phyloP scores from a whole-genome alignment of 2,888 invertebrate genomes.

The Mycogona germanica region DNA sequence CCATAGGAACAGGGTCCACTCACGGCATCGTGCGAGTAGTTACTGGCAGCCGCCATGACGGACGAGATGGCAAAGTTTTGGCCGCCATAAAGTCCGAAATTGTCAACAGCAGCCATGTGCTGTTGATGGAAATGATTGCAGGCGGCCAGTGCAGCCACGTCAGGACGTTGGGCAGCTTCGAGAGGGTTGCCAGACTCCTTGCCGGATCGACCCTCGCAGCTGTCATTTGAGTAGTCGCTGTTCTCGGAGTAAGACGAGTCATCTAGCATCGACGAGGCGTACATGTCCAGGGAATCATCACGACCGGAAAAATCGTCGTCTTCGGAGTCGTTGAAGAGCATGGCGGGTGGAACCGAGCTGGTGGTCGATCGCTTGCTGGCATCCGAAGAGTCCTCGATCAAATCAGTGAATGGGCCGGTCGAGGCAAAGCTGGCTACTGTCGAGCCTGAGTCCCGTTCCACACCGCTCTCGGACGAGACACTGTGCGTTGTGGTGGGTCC shows the following conservation, averaged over 20 bases:
- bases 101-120: too few species aligned
- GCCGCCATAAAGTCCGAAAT: neutral
- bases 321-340: conserved; percentile 31
- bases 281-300: conserved; percentile 47
- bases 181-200: too few species aligned
- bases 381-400: neutral
- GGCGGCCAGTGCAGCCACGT: too few species aligned
- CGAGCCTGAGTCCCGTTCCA: neutral
- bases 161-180: too few species aligned
- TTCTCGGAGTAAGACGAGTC: conserved; percentile 41
- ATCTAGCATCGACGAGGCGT: conserved; percentile 40
- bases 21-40: too few species aligned
- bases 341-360: conserved; percentile 4
- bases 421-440: neutral
- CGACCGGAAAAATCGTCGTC: conserved; percentile 38
- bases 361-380: conserved; percentile 1
- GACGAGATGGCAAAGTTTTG: conserved; percentile 1
- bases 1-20: too few species aligned
- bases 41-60: too few species aligned
- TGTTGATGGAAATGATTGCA: too few species aligned
- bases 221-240: conserved; percentile 34
- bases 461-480: neutral
- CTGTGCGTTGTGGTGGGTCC: conserved; percentile 2
- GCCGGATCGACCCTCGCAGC: conserved; percentile 24
- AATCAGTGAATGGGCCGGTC: neutral